phyloP scores from a whole-genome alignment of 2,113 vertebrate genomes.

The Saimiri boliviensis region DNA sequence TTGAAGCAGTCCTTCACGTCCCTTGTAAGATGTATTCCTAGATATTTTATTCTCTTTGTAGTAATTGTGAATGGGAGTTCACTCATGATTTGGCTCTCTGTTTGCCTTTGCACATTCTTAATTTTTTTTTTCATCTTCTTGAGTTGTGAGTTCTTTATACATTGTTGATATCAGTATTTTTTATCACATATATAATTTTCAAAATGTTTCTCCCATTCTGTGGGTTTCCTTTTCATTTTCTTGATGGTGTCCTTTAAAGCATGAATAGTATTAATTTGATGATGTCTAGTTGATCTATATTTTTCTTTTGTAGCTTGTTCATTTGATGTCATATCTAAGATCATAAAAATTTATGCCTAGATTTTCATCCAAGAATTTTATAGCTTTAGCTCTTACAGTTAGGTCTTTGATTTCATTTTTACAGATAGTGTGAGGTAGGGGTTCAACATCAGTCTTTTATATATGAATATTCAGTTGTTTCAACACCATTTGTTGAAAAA shows the following conservation, averaged over 20 bases:
- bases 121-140: too few species aligned
- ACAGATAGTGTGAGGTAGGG: not conserved
- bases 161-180: too few species aligned
- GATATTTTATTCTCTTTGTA: too few species aligned
- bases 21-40: too few species aligned
- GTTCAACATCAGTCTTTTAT: not conserved
- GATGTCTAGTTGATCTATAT: not conserved
- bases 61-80: too few species aligned
- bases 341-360: not conserved
- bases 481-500: conserved; percentile 31
- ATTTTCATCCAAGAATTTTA: not conserved
- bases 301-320: conserved; percentile 4
- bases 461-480: not conserved
- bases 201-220: too few species aligned
- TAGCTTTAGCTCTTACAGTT: not conserved
- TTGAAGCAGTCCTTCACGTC: too few species aligned
- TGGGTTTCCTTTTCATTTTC: not conserved
- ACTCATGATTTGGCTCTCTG: too few species aligned
- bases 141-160: too few species aligned
- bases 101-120: too few species aligned
- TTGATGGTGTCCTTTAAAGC: not conserved
- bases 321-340: conserved; percentile 14
- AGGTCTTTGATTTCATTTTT: conserved; percentile 16
- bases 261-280: conserved; percentile 33
- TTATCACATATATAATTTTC: too few species aligned